Conservation (phyloP, 2,797 vertebrate species). For the Sebastiscus tertius region DNA sequence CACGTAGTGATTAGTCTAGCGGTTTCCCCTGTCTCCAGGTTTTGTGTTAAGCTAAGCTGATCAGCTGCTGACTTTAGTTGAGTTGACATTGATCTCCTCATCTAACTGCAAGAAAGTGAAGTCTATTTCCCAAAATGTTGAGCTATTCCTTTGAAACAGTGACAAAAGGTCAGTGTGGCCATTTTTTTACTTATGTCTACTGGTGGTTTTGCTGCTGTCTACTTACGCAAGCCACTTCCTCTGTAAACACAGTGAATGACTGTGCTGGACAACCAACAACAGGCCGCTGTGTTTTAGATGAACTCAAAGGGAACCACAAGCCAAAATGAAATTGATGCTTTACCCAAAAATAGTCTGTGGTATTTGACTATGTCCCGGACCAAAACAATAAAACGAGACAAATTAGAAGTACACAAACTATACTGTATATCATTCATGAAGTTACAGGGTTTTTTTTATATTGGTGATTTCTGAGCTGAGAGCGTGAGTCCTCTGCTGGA, state of each 20-base stretch:
- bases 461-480: neutral
- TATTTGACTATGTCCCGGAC: constrained; percentile 18
- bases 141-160: neutral
- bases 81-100: neutral
- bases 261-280: constrained; percentile 45
- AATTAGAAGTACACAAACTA: neutral
- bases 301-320: constrained; percentile 52
- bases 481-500: neutral
- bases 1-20: no score
- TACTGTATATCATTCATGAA: neutral
- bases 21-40: neutral
- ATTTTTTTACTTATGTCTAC: neutral
- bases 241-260: constrained; percentile 58
- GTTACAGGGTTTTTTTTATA: neutral
- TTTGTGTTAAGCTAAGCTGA: neutral
- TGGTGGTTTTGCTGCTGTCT: constrained; percentile 9
- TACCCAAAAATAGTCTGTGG: constrained; percentile 33
- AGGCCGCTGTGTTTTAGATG: constrained; percentile 20
- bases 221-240: constrained; percentile 29
- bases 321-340: constrained; percentile 37
- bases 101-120: neutral
- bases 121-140: neutral
- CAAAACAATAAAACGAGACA: constrained; percentile 15
- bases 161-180: neutral
- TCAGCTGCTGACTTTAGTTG: neutral